Base-by-base conservation (phyloP, 2,113 vertebrate genomes). In the Alethe castanea region DNA sequence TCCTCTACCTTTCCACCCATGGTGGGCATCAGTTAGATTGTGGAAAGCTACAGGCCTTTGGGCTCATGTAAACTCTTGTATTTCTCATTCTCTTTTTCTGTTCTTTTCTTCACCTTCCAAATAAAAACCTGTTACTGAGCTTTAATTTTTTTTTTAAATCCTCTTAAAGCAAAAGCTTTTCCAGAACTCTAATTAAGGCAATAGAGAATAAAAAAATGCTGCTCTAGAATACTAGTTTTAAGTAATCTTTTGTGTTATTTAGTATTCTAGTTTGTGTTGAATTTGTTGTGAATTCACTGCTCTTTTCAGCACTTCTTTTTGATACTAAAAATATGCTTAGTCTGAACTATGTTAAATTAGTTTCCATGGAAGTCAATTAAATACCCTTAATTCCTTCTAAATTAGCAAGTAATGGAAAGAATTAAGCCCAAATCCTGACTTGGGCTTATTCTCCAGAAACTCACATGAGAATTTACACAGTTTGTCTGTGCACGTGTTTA, bases 281-380 rank as follows among this genome's bases (percentile, higher is more conserved):
- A 77, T 91, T 92, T 72, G 67, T 57, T 74, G 40, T 44, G 40
- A 78, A 28, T 80, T 66, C 65, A 64, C n/a, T 60, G 14, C 31
- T 92, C 47, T 76, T 93, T 62, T 84, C 54, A 72, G 38, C 40
- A 45, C 26, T 73, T 88, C 42, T 33, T 59, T 77, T 40, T 64
- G 74, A 40, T 66, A 90, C 81, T 80, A 77, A 83, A 91, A 96
- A 53, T 76, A 73, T 11, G 44, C 45, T 54, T 29, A 26, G n/a
- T 69, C 81, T 93, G 33, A 91, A 60, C 79, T 54, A 14, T 52
- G 57, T 70, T 87, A 94, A 95, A 82, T 90, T 92, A 81, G 40
- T n/a, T 97, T 76, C 79, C 62, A 78, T 80, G 52, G 65, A 96
- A 86, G 47, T 94, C 84, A 82, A 90, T 96, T 92, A 96, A 96